Evolutionary conservation across 2,113 vertebrate genomes (phyloP).

Genomic region (Pseudopodoces humilis): DNA sequence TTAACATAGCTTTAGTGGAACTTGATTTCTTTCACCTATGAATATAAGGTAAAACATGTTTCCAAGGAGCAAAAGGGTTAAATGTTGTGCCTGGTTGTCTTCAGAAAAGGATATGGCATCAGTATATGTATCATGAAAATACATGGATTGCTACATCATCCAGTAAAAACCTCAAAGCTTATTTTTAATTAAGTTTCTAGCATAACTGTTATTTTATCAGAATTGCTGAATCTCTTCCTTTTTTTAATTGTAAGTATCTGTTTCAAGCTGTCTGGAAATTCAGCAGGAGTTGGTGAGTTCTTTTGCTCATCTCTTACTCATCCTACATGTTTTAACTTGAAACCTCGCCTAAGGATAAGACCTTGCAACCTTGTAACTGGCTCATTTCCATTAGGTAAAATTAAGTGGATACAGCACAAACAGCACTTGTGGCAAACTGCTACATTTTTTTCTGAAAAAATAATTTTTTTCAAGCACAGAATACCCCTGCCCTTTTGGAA

Average conservation of each 20-base stretch:
- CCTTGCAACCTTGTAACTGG: not conserved
- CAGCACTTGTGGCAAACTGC: not conserved
- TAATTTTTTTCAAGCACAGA: not conserved
- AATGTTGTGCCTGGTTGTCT: not conserved
- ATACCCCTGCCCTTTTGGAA: not conserved
- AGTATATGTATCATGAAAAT: not conserved
- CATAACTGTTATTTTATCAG: not conserved
- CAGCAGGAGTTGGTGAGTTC: not conserved
- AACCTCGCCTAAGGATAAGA: not conserved
- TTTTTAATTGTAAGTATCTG: not conserved
- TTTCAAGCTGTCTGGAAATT: conserved; percentile 18
- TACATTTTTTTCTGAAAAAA: not conserved
- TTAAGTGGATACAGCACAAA: not conserved
- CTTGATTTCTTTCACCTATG: not conserved
- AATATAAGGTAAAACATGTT: not conserved
- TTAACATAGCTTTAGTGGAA: not conserved
- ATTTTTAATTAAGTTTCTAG: not conserved
- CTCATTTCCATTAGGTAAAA: not conserved
- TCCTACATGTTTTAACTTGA: not conserved
- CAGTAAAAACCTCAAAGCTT: not conserved
- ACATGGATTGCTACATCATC: not conserved
- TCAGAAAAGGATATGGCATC: not conserved
- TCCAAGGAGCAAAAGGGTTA: not conserved
- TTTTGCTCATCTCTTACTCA: not conserved
- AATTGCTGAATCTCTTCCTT: not conserved